phyloP scores from a whole-genome alignment of 2,797 vertebrate genomes.

The Pogoniulus pusillus region DNA sequence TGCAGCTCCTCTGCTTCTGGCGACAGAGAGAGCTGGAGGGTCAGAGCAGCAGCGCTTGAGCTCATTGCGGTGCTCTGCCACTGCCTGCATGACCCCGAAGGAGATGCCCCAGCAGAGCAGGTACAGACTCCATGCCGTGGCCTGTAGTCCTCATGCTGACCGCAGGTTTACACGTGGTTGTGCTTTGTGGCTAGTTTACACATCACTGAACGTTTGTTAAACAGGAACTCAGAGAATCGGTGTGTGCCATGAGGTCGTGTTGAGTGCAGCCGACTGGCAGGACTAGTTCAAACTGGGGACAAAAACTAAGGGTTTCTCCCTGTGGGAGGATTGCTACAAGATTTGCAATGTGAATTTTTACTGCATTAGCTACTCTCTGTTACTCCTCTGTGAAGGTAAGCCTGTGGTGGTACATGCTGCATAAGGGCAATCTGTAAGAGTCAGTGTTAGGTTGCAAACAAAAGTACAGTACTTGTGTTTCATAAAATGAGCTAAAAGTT shows the following conservation, averaged over 20 bases:
- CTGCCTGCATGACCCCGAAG: background rate
- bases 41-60: rapidly evolving
- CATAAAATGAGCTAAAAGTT: background rate
- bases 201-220: background rate
- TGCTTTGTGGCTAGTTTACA: background rate
- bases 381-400: background rate
- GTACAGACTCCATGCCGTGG: background rate
- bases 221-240: background rate
- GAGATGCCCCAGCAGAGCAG: background rate
- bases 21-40: background rate
- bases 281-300: background rate
- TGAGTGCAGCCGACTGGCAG: background rate
- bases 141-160: too few relatives aligned
- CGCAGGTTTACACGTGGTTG: background rate
- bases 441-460: background rate
- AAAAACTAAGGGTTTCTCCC: rapidly evolving
- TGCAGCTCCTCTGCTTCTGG: background rate
- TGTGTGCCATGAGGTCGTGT: rapidly evolving
- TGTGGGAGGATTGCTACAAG: background rate
- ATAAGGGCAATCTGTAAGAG: background rate
- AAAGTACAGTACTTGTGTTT: background rate
- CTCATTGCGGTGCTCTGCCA: rapidly evolving
- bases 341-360: background rate
- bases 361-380: rapidly evolving
- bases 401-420: background rate